phyloP scores from a whole-genome alignment of 2,888 invertebrate genomes.

The Anorthoa munda region DNA sequence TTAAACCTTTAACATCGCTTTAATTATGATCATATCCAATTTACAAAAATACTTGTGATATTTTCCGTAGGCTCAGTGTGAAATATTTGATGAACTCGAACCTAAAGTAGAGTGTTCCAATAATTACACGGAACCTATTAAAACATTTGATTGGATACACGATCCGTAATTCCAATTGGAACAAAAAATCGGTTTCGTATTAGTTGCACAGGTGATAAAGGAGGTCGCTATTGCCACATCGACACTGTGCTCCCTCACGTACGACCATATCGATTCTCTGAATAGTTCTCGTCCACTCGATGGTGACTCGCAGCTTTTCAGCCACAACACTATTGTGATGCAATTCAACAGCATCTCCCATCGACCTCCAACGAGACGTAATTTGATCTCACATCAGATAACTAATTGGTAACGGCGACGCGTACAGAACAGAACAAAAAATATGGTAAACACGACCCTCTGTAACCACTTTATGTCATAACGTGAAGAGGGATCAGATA shows the following conservation, averaged over 20 bases:
- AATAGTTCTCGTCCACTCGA: constrained; percentile 65
- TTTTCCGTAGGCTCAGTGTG: constrained; percentile 4
- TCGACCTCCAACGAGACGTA: constrained; percentile 69
- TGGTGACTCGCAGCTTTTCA: constrained; percentile 79
- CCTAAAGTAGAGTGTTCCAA: constrained; percentile 23
- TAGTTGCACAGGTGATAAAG: constrained; percentile 57
- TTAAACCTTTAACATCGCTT: constrained; percentile 42
- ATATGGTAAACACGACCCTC: constrained; percentile 71
- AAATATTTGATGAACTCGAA: constrained; percentile 36
- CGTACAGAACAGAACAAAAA: constrained; percentile 78
- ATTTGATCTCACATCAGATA: constrained; percentile 84
- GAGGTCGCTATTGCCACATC: constrained; percentile 48
- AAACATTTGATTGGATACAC: constrained; percentile 53
- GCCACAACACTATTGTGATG: constrained; percentile 76
- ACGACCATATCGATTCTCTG: constrained; percentile 67
- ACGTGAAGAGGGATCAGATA: constrained; percentile 66
- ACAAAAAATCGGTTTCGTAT: constrained; percentile 57
- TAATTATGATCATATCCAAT: constrained; percentile 33
- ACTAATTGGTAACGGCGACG: constrained; percentile 83
- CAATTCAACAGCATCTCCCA: constrained; percentile 73
- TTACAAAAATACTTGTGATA: constrained; percentile 12
- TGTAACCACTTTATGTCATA: constrained; percentile 65
- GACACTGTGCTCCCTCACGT: constrained; percentile 54
- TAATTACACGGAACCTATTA: constrained; percentile 41
- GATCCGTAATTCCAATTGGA: constrained; percentile 38